phyloP scores from a whole-genome alignment of 1,140 invertebrate species.

The Agrypnia vestita region DNA sequence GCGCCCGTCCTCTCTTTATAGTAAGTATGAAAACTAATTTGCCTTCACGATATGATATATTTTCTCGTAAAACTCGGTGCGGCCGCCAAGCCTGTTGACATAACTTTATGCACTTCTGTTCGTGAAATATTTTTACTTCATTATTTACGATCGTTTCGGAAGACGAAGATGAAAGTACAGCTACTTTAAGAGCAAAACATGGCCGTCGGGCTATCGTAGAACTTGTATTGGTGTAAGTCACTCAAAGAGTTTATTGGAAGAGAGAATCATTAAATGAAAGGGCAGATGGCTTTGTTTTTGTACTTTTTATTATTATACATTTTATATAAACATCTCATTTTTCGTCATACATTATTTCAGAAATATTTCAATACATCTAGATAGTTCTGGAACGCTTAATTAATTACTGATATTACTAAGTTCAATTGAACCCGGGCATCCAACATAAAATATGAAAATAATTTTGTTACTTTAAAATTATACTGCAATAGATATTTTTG shows the following conservation, averaged over 20 bases:
- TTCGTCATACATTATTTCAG: too few species aligned
- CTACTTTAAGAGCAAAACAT: conserved; percentile 24
- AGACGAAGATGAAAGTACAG: conserved; percentile 42
- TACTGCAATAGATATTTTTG: too few species aligned
- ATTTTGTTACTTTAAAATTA: too few species aligned
- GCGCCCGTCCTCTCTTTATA: conserved; percentile 30
- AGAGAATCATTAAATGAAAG: not conserved
- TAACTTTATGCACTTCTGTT: conserved; percentile 36
- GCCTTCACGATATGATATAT: conserved; percentile 30
- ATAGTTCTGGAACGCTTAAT: too few species aligned
- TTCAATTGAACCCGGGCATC: too few species aligned
- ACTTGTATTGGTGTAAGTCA: not conserved
- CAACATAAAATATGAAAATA: too few species aligned
- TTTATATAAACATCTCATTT: too few species aligned
- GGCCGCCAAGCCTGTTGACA: conserved; percentile 40
- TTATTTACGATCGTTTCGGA: conserved; percentile 49
- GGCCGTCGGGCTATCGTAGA: not conserved
- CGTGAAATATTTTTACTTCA: conserved; percentile 15
- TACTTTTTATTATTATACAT: not conserved
- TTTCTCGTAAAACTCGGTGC: conserved; percentile 34
- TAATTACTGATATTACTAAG: too few species aligned
- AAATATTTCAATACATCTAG: too few species aligned
- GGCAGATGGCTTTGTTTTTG: not conserved
- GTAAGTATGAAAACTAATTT: conserved; percentile 42
- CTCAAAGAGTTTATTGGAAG: not conserved